Evolutionary conservation across 2,888 invertebrate genomes (phyloP), one percentile per base, ranked within the genome.

Genomic region (Drosophila mulleri): DNA sequence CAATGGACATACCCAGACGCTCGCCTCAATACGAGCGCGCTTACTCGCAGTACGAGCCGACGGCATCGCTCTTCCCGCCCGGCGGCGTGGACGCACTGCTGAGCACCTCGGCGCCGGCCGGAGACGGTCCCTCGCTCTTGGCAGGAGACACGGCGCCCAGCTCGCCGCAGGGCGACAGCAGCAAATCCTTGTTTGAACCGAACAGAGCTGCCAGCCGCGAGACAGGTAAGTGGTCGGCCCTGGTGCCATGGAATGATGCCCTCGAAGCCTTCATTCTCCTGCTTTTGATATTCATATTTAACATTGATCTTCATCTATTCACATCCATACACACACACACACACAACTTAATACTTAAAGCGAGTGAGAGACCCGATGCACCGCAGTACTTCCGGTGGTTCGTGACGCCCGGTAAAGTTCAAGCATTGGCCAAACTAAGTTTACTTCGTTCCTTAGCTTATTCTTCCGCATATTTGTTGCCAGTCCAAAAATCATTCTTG

Each of bases 1-100:
- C 96, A 7, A 94, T 96, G 20, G 94, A 95, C 78, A 95, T 96
- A 47, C 95, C 96, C 0, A 92, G 92, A 45, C 75, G 82, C 41
- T 67, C 93, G 41, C 75, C 87, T 2, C 48, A 82, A 0, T 93
- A 92, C 48, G 78, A 77, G 56, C 90, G 92, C 16, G 85, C 92
- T 37, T 91, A 91, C n/a, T 93, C 93, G 2, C 90, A 86, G 32
- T 81, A 84, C 32, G 86, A 89, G n/a, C 69, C 72, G 23, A 59
- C 54, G 0, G 87, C 90, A 12, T 62, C 73, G 20, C 75, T 91
- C 0, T 93, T 92, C 71, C 93, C 93, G 20, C 90, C 91, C 11
- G 92, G 92, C 29, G 93, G 92, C n/a, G 92, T 92, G 58, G 93
- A 93, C 45, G 90, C 89, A 5, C 68, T 93, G 57, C 74, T 93